Base-by-base conservation (phyloP, 1,140 invertebrate species). In the Eupristina koningsbergeri region DNA sequence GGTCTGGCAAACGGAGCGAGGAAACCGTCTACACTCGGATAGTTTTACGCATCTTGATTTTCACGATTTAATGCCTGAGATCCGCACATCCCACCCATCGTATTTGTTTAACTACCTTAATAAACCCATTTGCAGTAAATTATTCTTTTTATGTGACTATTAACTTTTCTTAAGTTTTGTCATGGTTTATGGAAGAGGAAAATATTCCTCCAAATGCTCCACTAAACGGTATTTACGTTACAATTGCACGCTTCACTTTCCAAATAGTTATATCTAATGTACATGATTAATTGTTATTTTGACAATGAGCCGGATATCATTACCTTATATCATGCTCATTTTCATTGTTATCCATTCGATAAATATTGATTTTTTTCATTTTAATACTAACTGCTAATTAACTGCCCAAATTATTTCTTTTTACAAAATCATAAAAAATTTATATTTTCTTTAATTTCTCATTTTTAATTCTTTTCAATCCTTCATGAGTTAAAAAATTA, bases 31-130 rank as follows among this genome's bases (percentile, higher is more conserved):
- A 19, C 41, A 64, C 26, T 64, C 61, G 76, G 61, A 67, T 69
- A 80, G 47, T 39, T 80, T 71, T 71, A 71, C 67, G 67, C 79
- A 80, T 80, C 80, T 75, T 81, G 50, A 73, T 81, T 74, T 63
- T 61, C 69, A 11, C 67, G 53, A 81, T 64, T 82, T 75, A 82
- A 75, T 63, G 39, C 71, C 6, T 34, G 29, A 29, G 19, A 3
- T 29, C 3, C 31, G 8, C 31, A 19, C 0, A 5, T 9, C 13
- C 34, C 29, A n/a, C n/a, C n/a, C n/a, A n/a, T n/a, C n/a, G n/a
- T n/a, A n/a, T 3, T 22, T 39, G 34, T 67, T 36, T n/a, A 73
- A 73, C 45, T 26, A 41, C 5, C 19, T 64, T 81, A 75, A 75
- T 81, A 75, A 75, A 81, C 53, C 73, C 53, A 31, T 47, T 64